Base-by-base conservation (phyloP, 2,797 vertebrate species). In the Eulemur rubriventer region DNA sequence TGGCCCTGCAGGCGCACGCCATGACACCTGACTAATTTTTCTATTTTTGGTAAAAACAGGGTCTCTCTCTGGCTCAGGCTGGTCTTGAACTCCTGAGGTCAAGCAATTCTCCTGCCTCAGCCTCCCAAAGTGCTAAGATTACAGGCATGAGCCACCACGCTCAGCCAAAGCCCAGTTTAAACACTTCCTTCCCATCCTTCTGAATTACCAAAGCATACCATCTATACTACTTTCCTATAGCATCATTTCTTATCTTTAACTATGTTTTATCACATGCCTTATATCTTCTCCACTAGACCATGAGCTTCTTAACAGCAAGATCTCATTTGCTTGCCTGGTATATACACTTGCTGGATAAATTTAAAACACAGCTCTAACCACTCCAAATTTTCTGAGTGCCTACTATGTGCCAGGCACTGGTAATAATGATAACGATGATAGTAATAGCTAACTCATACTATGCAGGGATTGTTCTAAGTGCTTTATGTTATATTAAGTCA, bases 111-210 rank as follows among this genome's bases (percentile, higher is more conserved):
- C 24, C 57, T 59, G 57, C 57, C 57, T 59, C 57, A 28, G 57
- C 57, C 24, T 59, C 57, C 57, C 57, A 59, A 26, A 59, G 57
- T 26, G 24, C 57, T 59, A 59, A 28, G 57, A 59, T 59, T 59
- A 28, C 24, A 59, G 57, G 57, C 24, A 12, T 26, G 57, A 59
- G 57, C 57, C 24, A 59, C 57, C 24, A 26, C 4, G 4, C 57
- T 7, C 24, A 59, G 57, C 10, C 1, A 88, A 93, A 95, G 43
- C 35, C 50, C 57, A 65, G 22, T 48, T 95, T 38, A 95, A 91
- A 76, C 63, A 94, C 17, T 70, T 94, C 79, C 73, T 84, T 94
- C 70, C n/a, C 73, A 78, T 72, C 41, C 63, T 73, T 89, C 59
- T 92, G 67, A 94, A 89, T 46, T 65, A 50, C 16, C 59, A 94